Conservation (phyloP, 2,113 vertebrate genomes). For the Onychostruthus taczanowskii region DNA sequence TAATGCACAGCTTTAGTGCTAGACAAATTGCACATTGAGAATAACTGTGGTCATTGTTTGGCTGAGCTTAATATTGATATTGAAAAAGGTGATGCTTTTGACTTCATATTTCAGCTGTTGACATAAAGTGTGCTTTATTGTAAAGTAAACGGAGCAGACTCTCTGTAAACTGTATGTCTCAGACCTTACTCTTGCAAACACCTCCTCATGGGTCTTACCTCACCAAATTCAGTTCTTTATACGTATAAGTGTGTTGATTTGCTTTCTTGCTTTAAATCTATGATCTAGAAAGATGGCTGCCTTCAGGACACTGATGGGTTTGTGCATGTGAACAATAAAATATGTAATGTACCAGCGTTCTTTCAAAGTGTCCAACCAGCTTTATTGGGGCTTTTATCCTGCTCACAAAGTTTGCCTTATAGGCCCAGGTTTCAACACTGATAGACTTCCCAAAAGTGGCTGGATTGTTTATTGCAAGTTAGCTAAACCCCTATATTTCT, state of each 20-base stretch:
- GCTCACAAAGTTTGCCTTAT: background rate
- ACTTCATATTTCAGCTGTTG: constrained; percentile 23
- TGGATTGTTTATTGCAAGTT: background rate
- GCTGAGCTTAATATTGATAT: background rate
- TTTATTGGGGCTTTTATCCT: background rate
- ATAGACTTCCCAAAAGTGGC: background rate
- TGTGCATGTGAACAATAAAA: background rate
- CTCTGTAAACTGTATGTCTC: background rate
- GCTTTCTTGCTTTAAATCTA: background rate
- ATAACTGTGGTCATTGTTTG: constrained; percentile 17
- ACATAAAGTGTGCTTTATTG: constrained; percentile 26
- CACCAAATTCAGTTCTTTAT: background rate
- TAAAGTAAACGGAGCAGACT: constrained; percentile 52
- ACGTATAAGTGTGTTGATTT: background rate
- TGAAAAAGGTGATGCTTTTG: constrained; percentile 30
- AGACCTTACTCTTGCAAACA: background rate
- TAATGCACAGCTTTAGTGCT: background rate
- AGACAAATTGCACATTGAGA: background rate
- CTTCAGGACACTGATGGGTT: background rate
- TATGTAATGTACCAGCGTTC: background rate
- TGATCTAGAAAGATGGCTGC: background rate
- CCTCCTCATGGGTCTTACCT: background rate
- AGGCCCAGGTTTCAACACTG: background rate
- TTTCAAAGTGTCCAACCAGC: background rate
- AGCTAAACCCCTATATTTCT: background rate